Base-by-base conservation (phyloP, 2,888 invertebrate genomes). In the Cerceris ruficornis region DNA sequence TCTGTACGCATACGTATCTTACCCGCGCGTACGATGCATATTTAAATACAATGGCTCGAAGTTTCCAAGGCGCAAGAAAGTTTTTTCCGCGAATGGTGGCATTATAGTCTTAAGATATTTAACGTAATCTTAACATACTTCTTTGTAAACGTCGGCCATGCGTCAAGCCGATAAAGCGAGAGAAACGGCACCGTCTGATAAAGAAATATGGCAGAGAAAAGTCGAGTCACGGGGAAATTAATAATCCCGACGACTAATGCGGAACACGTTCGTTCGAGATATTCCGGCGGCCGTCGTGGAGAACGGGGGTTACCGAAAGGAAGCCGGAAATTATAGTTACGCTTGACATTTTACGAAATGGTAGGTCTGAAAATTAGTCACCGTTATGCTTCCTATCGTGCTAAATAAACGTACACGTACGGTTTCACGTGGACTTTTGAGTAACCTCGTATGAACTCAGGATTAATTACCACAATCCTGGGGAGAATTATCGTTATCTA, bases 381-480 rank as follows among this genome's bases (percentile, higher is more conserved):
- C 69, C 66, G 74, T 65, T 66, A 28, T 41, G 64, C n/a, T 43
- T n/a, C 13, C 46, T 69, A 46, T 65, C 74, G 74, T 52, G 58
- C 52, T 39, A 15, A 11, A n/a, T 14, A n/a, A 41, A 50, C 50
- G 46, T 43, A 13, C 28, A 15, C 42, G 46, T 41, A 60, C 9
- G 6, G 54, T n/a, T 15, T 28, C 46, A 11, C 50, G 46, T 43
- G 46, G 66, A 77, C 66, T 77, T 82, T 78, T 75, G 52, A 76
- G 60, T 77, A 66, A 69, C 66, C 75, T 77, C 67, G 77, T 71
- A 76, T 77, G 77, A 75, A 59, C 73, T 69, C 61, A 72, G 78
- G 83, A 79, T 85, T 85, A 85, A 85, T 85, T 79, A 85, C 83
- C 76, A 67, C 83, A 64, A 75, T 77, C 77, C 72, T 60, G 61